Evolutionary conservation across 2,888 invertebrate species (phyloP).

Genomic region (Malthinus flaveolus): DNA sequence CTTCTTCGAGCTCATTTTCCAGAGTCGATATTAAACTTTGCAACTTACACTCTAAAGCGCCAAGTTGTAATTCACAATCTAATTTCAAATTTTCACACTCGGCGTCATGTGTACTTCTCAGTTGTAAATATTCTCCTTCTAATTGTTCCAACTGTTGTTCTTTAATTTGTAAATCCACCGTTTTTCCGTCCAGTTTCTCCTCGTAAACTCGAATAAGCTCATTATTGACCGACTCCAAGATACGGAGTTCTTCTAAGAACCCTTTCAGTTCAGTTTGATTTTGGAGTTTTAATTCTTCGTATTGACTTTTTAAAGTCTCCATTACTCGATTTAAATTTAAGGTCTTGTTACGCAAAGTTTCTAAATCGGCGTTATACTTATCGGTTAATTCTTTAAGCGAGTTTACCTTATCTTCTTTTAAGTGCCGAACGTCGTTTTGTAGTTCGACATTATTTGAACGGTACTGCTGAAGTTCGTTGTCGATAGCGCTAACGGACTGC

Average conservation of each 20-base stretch:
- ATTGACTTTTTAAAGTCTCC: constrained; percentile 31
- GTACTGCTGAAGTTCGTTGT: constrained; percentile 51
- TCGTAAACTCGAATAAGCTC: background rate
- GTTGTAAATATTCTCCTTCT: background rate
- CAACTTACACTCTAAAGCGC: constrained; percentile 47
- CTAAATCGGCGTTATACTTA: constrained; percentile 29
- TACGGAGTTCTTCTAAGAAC: background rate
- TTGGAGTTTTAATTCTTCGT: constrained; percentile 15
- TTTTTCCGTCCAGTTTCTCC: background rate
- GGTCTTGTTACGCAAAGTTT: constrained; percentile 9
- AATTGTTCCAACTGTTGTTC: background rate
- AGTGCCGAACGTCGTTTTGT: constrained; percentile 46
- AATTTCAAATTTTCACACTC: constrained; percentile 8
- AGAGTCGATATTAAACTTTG: constrained; percentile 44
- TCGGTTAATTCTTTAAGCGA: background rate
- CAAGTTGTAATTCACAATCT: constrained; percentile 43
- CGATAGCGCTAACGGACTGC: constrained; percentile 52
- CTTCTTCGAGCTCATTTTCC: constrained; percentile 41
- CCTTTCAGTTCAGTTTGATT: constrained; percentile 17
- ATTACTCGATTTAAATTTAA: constrained; percentile 14
- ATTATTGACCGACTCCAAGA: background rate
- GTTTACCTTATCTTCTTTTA: constrained; percentile 24
- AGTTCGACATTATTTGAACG: constrained; percentile 49
- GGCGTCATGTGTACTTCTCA: background rate
- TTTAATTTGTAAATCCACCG: background rate